Base-by-base conservation (phyloP, 2,113 vertebrate species). In the Sinocyclocheilus maitianheensis region DNA sequence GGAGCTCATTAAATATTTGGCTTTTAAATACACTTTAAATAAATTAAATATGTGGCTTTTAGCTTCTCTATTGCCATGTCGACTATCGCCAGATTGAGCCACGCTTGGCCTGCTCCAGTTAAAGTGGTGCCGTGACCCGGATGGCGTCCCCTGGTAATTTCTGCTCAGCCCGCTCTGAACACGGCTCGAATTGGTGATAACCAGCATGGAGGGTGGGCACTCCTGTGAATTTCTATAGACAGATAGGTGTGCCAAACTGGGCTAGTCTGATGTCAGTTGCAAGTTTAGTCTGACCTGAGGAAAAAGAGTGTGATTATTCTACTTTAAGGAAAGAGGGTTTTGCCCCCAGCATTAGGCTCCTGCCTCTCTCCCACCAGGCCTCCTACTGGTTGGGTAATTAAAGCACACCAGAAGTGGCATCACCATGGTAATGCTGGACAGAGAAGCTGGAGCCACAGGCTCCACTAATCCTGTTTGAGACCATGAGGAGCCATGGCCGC, bases 361-460 rank as follows among this genome's bases (percentile, higher is more conserved):
- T 37, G 84, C 82, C 86, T 90, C 89, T 89, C 91, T 87, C 92
- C 92, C 74, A 84, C 90, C 89, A 91, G 91, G 94, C 91, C 94
- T 91, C 94, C 95, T 95, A 93, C 93, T 95, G 94, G 94, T 79
- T 74, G 92, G 93, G 93, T 95, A 95, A 96, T 96, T 95, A 95
- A 95, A 94, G 91, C 88, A 90, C 91, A 90, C 90, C 91, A 89
- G 94, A 87, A 37, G 91, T 91, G 92, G 78, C 90, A 93, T 90
- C 92, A 92, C 93, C 89, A 90, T 92, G 91, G 93, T 92, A 91
- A 94, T 93, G 85, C 90, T 92, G 92, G 80, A 91, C 90, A 91
- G 91, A 95, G 95, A 92, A 91, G 89, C 72, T 60, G 2, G 84
- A 94, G 89, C 94, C 85, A 55, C 91, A 91, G 95, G 94, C 87